Base-by-base conservation (phyloP, 2,888 invertebrate species). In the Yponomeuta sedellus region DNA sequence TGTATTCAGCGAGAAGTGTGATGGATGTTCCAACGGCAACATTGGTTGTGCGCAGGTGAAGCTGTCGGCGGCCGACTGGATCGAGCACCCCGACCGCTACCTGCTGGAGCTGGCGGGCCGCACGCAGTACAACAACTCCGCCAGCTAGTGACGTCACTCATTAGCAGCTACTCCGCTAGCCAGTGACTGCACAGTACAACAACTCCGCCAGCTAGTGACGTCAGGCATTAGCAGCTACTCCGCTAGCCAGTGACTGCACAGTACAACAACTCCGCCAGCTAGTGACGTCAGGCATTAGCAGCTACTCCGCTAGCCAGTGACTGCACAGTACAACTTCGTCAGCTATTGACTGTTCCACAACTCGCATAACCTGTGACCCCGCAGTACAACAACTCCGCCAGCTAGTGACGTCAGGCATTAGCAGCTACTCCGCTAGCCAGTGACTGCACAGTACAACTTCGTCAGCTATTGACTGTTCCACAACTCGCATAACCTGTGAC, bases 21-120 rank as follows among this genome's bases (percentile, higher is more conserved):
- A 5, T 25, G 25, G 25, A 25, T 25, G 25, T 25, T 25, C 25
- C 25, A 25, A 25, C 25, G 25, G 25, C 5, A 5, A 25, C 5
- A 25, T 25, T 25, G 25, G 8, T 8, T 8, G 34, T 34, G 34
- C 39, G 0, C 94, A 94, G 77, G 96, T 98, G 10, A 98, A 98
- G 81, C 83, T 98, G 68, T 96, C 95, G 19, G 94, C 97, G 0
- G 94, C 96, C 22, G 98, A 98, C 80, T 99, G 98, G 98, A 93
- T 97, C 78, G 98, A 98, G 80, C 97, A 98, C 89, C 98, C 98
- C 0, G 98, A 99, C 91, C 93, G 98, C 67, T 97, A 98, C 81
- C 92, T 98, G 64, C 88, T 98, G 69, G 97, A 97, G 83, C 89
- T 98, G 78, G 97, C 97, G 2, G 98, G 97, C 16, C 91, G 96